These are phyloP conservation scores for Stictonetta naevosa DNA, from an alignment of 2,113 vertebrate species.

Conservation along the genomic window DNA sequence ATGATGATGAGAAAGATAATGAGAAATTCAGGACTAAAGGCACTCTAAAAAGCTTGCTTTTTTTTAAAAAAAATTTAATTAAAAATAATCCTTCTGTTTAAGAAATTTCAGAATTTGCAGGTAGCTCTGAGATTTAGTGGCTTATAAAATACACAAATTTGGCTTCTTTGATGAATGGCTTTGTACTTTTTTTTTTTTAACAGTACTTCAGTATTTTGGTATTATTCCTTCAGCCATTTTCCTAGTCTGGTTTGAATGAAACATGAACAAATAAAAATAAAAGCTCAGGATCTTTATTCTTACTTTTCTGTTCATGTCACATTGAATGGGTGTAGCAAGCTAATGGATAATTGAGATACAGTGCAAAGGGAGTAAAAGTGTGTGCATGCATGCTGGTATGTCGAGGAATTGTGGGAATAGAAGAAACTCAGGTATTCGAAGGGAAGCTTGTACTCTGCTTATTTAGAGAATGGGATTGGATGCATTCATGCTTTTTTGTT, in stretches of 20 bases:
- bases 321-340: not conserved
- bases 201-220: not conserved
- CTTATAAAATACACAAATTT: conserved; percentile 34
- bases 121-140: not conserved
- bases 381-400: not conserved
- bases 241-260: conserved; percentile 22
- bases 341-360: not conserved
- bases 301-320: not conserved
- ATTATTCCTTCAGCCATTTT: not conserved
- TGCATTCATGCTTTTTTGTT: not conserved
- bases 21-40: not conserved
- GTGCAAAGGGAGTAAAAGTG: not conserved
- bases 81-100: not conserved
- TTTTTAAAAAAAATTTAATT: too few relatives aligned
- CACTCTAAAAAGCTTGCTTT: not conserved
- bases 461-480: not conserved
- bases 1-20: not conserved
- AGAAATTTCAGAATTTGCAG: not conserved
- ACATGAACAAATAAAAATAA: not conserved
- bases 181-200: not conserved
- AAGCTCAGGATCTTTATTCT: not conserved
- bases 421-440: not conserved
- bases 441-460: not conserved
- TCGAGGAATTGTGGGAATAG: not conserved
- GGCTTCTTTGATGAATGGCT: conserved; percentile 6